phyloP scores from a whole-genome alignment of 2,113 vertebrate genomes.

The Myiagra hebetior region DNA sequence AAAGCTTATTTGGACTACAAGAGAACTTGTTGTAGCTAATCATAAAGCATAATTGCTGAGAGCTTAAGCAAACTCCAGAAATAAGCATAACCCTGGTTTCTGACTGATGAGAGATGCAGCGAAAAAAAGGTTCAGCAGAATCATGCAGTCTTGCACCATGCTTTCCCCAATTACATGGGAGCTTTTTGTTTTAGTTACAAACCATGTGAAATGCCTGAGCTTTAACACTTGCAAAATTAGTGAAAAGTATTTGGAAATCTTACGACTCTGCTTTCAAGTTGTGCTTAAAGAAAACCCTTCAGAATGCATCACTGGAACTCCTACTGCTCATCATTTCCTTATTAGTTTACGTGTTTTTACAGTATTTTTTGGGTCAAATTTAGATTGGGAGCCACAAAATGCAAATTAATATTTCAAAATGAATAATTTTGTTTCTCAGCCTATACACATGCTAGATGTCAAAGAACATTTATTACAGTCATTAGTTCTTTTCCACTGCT shows the following conservation, averaged over 20 bases:
- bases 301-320: not conserved
- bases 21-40: not conserved
- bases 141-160: not conserved
- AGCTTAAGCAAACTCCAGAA: not conserved
- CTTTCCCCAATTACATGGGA: not conserved
- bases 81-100: not conserved
- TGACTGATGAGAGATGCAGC: fast-evolving
- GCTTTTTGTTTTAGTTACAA: not conserved
- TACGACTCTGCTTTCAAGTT: not conserved
- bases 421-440: not conserved
- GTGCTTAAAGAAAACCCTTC: not conserved
- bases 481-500: not conserved
- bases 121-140: not conserved
- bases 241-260: not conserved
- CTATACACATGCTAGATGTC: not conserved
- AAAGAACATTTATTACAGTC: not conserved
- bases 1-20: not conserved
- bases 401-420: not conserved
- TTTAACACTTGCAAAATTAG: not conserved
- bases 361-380: not conserved
- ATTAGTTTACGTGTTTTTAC: not conserved
- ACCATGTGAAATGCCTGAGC: not conserved
- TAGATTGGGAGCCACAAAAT: not conserved
- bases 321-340: not conserved
- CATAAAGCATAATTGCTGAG: not conserved